Evolutionary conservation across 2,888 invertebrate genomes (phyloP), one percentile per base, ranked within the genome.

Genomic region (Ommatoiulus sabulosus): DNA sequence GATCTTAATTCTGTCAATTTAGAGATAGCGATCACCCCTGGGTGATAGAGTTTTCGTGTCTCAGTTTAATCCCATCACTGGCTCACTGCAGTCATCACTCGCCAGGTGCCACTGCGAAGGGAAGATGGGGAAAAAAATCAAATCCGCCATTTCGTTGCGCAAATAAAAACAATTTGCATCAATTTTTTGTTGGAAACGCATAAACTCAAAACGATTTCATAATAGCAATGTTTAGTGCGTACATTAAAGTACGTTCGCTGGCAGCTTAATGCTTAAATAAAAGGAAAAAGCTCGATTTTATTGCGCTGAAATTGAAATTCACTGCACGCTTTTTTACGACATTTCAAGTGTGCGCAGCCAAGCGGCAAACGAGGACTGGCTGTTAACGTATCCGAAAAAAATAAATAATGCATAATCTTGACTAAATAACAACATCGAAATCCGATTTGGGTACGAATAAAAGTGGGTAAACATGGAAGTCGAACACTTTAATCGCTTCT

Each of bases 401-500:
- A 63, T 63, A 17, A 72, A 24, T 72, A 72, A 72, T 72, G 72
- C 72, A 72, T 10, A 72, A 72, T 72, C 72, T 72, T n/a, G 72
- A 72, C 72, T 24, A 72, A 72, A 24, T 24, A 72, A 72, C 24
- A 72, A 24, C 72, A 72, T 10, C 24, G 72, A 24, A 72, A 72
- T 72, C 72, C 72, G 72, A 72, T n/a, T 72, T 72, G 24, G 72
- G 72, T 24, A 24, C 72, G 24, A 24, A 24, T 72, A 8, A 72
- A 72, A 7, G 6, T 72, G 72, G 24, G 72, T 72, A 72, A 72
- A 72, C 72, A 24, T 72, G 72, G 72, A 72, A 72, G 72, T 10
- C 10, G n/a, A 24, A 24, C 63, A 15, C 4, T 57, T 57, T 72
- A 72, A 72, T 72, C 6, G 72, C 72, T 72, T 72, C 72, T 72